A percentile compares a stretch with the other conserved stretches of the same genome.
These are phyloP conservation scores for Gonioctena quinquepunctata DNA, from an alignment of 1,140 invertebrate species.

Conservation along the genomic window DNA sequence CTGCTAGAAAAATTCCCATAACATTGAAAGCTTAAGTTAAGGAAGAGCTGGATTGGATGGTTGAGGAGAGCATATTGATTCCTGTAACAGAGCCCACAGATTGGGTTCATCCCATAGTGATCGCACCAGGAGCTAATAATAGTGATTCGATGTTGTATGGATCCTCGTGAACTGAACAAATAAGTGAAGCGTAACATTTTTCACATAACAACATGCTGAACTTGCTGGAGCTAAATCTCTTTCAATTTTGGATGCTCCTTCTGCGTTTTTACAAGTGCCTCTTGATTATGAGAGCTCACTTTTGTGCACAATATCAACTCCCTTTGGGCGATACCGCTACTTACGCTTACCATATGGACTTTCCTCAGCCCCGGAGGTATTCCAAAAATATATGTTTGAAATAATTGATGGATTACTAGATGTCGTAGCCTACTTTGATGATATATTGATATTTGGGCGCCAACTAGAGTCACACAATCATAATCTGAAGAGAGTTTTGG, in stretches of 20 bases:
- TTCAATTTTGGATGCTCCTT: slow-evolving; percentile 20
- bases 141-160: too few species aligned
- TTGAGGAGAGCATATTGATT: too few species aligned
- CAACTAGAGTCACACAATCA: slow-evolving; percentile 14
- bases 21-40: too few species aligned
- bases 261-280: slow-evolving; percentile 9
- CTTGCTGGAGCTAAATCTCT: too few species aligned
- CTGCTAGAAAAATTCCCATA: too few species aligned
- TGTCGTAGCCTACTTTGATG: neutral
- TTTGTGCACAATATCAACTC: slow-evolving; percentile 9
- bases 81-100: too few species aligned
- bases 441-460: slow-evolving; percentile 8
- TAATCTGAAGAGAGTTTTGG: slow-evolving; percentile 3
- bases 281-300: slow-evolving; percentile 9
- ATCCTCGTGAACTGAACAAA: too few species aligned
- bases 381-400: slow-evolving; percentile 6
- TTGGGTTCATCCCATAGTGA: too few species aligned
- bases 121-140: too few species aligned
- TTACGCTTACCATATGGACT: slow-evolving; percentile 4
- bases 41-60: too few species aligned
- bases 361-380: neutral
- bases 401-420: neutral
- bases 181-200: too few species aligned
- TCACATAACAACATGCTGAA: too few species aligned
- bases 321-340: slow-evolving; percentile 8